Evolutionary conservation across 2,888 invertebrate species (phyloP), one percentile per base, ranked within the genome.

Genomic region (Campoplex capitator): DNA sequence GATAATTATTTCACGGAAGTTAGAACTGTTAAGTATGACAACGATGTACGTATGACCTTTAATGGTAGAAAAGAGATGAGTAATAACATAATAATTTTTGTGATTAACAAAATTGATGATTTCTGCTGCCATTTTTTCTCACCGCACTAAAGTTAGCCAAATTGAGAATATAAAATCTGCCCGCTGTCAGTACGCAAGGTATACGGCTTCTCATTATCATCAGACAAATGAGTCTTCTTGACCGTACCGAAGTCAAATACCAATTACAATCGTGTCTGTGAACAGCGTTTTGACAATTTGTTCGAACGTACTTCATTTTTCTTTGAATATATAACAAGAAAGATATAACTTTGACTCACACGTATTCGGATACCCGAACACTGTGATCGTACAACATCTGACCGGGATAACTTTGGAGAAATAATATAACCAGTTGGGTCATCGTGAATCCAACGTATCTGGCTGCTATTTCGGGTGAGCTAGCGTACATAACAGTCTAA

Each of bases 311-410:
- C 42, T 42, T 42, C 4, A 28, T 32, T 3, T 3, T n/a, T n/a
- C n/a, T n/a, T n/a, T n/a, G n/a, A n/a, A n/a, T n/a, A n/a, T n/a
- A n/a, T n/a, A n/a, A n/a, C n/a, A n/a, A n/a, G 51, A 78, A 35
- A 11, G 35, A 2, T 67, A n/a, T 48, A 48, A 16, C 11, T 11
- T 28, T 3, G 73, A 84, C 88, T 68, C 51, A 88, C 88, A 85
- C 86, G 54, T 88, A 79, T 74, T 88, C 77, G 32, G 83, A 81
- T 8, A 88, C 85, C 62, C 62, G 42, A 11, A 67, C 62, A 67
- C 89, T 89, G 38, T 87, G 84, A 62, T 89, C 88, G 48, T 78
- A 84, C 67, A 89, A 68, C 84, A 82, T 74, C 38, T 88, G 88
- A 28, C 80, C 86, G 6, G 88, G 88, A 67, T 85, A 89, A 68